Evolutionary conservation across 2,113 vertebrate genomes (phyloP).

Genomic region (Tupaia tana): DNA sequence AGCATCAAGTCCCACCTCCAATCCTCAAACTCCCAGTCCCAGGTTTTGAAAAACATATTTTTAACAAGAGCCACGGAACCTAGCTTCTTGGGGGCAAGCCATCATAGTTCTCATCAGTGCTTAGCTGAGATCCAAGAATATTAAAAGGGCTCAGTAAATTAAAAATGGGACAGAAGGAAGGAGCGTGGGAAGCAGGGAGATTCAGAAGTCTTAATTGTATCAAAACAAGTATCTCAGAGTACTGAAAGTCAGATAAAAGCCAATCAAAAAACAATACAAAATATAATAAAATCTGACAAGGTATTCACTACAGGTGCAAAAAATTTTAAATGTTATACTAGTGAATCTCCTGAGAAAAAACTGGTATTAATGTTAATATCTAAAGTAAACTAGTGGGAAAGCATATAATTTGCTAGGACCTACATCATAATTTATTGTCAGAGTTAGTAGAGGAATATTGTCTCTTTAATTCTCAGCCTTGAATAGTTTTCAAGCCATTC

Average conservation of each 20-base stretch:
- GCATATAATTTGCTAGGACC: not conserved
- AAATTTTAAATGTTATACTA: conserved; percentile 9
- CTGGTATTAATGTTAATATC: not conserved
- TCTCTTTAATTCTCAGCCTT: conserved; percentile 41
- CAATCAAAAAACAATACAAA: not conserved
- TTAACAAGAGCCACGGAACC: not conserved
- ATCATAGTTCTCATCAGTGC: not conserved
- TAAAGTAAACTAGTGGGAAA: conserved; percentile 29
- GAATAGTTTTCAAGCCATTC: conserved; percentile 22
- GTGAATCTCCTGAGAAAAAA: not conserved
- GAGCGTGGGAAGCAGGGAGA: conserved; percentile 7
- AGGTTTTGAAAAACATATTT: not conserved
- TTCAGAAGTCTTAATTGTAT: not conserved
- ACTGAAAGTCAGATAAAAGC: not conserved
- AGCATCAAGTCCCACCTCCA: not conserved
- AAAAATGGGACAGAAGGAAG: conserved; percentile 10
- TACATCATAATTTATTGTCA: conserved; percentile 39
- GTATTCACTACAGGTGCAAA: not conserved
- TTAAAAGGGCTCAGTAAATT: not conserved
- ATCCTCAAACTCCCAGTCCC: not conserved
- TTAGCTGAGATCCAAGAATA: conserved; percentile 3
- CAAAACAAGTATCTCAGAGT: not conserved
- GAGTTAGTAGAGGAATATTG: not conserved
- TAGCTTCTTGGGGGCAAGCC: not conserved
- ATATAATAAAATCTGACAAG: not conserved